Conservation (phyloP, 2,888 invertebrate species). For the Zeuzera pyrina region DNA sequence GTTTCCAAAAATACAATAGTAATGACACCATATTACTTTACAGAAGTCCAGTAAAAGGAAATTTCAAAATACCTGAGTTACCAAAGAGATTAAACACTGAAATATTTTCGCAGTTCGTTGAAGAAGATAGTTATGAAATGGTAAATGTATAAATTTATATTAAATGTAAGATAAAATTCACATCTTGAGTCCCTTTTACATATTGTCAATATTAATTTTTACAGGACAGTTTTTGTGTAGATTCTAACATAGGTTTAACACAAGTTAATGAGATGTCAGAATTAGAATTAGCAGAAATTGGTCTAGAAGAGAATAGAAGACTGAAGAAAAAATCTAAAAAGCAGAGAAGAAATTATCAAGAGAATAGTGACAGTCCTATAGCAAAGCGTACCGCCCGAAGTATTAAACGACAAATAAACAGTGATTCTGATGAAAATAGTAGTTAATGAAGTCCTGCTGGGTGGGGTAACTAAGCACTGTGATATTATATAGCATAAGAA, state of each 20-base stretch:
- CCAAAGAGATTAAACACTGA: conserved; percentile 46
- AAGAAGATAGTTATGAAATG: conserved; percentile 68
- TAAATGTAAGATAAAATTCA: neutral
- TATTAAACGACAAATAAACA: conserved; percentile 40
- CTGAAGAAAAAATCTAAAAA: conserved; percentile 24
- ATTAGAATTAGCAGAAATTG: conserved; percentile 77
- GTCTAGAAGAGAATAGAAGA: conserved; percentile 46
- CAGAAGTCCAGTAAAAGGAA: conserved; percentile 74
- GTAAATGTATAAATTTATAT: conserved; percentile 43
- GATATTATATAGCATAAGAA: conserved; percentile 28
- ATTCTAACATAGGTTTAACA: conserved; percentile 68
- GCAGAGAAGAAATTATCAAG: conserved; percentile 8
- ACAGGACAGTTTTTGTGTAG: conserved; percentile 78
- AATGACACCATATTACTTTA: conserved; percentile 17
- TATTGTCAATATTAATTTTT: conserved; percentile 21
- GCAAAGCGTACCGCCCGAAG: conserved; percentile 36
- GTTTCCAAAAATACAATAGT: neutral
- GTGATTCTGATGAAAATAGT: conserved; percentile 58
- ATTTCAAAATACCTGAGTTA: conserved; percentile 75
- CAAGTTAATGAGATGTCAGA: conserved; percentile 63
- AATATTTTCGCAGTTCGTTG: conserved; percentile 67
- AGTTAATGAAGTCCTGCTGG: conserved; percentile 21
- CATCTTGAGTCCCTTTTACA: too few relatives aligned
- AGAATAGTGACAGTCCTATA: conserved; percentile 33
- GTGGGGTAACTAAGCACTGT: conserved; percentile 25